Percentiles rank a stretch among this genome's conserved stretches.
Conservation (phyloP, 2,113 vertebrate genomes). For the Nettapus auritus region DNA sequence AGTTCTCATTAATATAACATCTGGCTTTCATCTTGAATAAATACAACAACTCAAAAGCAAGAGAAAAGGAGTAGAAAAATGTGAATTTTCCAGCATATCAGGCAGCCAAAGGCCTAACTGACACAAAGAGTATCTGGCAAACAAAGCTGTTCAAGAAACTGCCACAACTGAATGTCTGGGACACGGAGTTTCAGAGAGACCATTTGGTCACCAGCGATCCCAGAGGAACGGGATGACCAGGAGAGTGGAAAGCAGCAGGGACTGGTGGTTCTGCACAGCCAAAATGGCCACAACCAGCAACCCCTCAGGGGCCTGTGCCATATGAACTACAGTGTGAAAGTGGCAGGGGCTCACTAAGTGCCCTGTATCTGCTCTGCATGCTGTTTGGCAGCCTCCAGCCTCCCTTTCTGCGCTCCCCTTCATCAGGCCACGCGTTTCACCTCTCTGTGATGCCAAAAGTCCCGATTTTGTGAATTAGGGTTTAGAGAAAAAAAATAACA, state of each 20-base stretch:
- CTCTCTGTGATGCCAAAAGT: neutral
- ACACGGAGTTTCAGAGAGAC: neutral
- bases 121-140: constrained; percentile 20
- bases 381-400: fast-evolving
- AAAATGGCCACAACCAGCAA: neutral
- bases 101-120: constrained; percentile 61
- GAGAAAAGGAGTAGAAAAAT: constrained; percentile 32
- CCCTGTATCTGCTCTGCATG: neutral
- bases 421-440: fast-evolving
- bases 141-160: neutral
- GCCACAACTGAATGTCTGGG: neutral
- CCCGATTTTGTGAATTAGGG: neutral
- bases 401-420: neutral
- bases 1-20: constrained; percentile 70
- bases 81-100: constrained; percentile 26
- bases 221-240: neutral
- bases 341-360: neutral
- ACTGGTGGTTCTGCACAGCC: neutral
- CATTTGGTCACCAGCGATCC: neutral
- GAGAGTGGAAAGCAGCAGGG: neutral
- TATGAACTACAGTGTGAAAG: neutral
- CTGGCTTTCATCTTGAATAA: constrained; percentile 76
- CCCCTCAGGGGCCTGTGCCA: neutral
- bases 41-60: constrained; percentile 52
- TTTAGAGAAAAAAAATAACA: neutral